These are phyloP conservation scores for Oxycera nigricornis DNA, from an alignment of 2,888 invertebrate genomes.

Conservation along the genomic window DNA sequence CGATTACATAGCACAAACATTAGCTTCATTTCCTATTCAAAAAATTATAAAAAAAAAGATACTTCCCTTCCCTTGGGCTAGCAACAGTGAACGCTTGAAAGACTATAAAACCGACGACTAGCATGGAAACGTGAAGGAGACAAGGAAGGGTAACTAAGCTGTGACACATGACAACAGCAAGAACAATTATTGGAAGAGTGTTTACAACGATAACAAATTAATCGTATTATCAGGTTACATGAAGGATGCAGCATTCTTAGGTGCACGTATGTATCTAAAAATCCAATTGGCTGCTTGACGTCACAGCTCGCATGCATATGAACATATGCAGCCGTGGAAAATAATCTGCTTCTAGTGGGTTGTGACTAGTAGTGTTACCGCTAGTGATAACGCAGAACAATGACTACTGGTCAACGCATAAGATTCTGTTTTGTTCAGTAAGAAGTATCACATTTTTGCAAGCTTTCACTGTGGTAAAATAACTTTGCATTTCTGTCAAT, in stretches of 20 bases:
- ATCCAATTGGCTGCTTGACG: not conserved
- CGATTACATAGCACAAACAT: not conserved
- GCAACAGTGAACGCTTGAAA: not conserved
- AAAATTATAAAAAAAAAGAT: not conserved
- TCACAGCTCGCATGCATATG: not conserved
- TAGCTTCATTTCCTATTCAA: conserved; percentile 10
- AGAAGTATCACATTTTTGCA: too few species aligned
- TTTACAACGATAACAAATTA: conserved; percentile 15
- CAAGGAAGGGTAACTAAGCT: not conserved
- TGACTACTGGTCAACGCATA: too few species aligned
- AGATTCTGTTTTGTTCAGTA: too few species aligned
- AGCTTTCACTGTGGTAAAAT: too few species aligned
- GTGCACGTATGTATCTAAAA: not conserved
- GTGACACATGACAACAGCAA: not conserved
- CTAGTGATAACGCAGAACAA: too few species aligned
- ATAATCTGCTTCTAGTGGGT: not conserved
- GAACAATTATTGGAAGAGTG: not conserved
- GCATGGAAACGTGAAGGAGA: not conserved
- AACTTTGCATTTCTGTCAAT: too few species aligned
- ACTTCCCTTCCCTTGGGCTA: not conserved
- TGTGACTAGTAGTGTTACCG: too few species aligned
- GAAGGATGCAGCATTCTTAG: not conserved
- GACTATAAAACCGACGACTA: not conserved
- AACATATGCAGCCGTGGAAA: not conserved
- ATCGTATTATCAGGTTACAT: conserved; percentile 6